These are phyloP conservation scores for Eutolmus rufibarbis DNA, from an alignment of 2,888 invertebrate species.

Conservation along the genomic window DNA sequence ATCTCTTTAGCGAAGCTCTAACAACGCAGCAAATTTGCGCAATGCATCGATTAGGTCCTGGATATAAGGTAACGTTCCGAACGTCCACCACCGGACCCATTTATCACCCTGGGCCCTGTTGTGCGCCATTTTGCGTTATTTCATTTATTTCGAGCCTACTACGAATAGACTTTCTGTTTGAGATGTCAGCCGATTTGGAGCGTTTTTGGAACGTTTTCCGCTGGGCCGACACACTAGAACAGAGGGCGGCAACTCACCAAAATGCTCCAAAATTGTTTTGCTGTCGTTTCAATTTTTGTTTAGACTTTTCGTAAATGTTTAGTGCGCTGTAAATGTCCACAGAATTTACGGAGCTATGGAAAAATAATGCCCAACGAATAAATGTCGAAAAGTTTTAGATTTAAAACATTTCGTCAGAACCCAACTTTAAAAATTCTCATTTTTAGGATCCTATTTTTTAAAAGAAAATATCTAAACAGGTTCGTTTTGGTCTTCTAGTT, in stretches of 20 bases:
- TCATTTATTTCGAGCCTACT: not conserved
- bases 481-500: no score
- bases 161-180: not conserved
- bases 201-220: not conserved
- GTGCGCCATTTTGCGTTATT: constrained; percentile 21
- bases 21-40: constrained; percentile 98
- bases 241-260: not conserved
- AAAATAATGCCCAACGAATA: not conserved
- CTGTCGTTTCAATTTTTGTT: not conserved
- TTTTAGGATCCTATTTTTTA: no score
- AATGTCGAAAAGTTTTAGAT: not conserved
- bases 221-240: not conserved
- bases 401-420: not conserved
- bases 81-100: not conserved
- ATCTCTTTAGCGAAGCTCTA: constrained; percentile 96
- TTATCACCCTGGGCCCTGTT: not conserved
- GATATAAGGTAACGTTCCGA: constrained; percentile 84
- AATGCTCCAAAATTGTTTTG: not conserved
- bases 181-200: not conserved
- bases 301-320: not conserved
- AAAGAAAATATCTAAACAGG: no score
- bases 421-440: no score
- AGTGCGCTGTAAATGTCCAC: not conserved
- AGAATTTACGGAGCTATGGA: not conserved
- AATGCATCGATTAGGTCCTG: constrained; percentile 97